Evolutionary conservation across 1,140 invertebrate genomes (phyloP), one percentile per base, ranked within the genome.

Genomic region (Limonius californicus): DNA sequence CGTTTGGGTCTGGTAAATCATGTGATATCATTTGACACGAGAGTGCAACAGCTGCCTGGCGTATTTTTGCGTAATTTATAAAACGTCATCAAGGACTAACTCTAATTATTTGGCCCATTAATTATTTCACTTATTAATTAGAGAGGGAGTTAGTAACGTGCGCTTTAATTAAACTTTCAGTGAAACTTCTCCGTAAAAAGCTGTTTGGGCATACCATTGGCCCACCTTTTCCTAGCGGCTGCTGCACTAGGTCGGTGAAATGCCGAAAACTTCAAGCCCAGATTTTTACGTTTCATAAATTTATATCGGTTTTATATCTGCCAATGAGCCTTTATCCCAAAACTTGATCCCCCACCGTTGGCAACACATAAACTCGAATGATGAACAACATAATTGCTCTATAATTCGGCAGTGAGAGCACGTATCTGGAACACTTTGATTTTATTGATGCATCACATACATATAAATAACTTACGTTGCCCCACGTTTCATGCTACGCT

Each of bases 51-150:
- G 35, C 35, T 39, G 35, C 35, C 35, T n/a, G 7, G 2, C 35
- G 35, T 14, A 42, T 57, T 57, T 57, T 57, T 55, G 55, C 16
- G 15, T 32, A 39, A 57, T 57, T 57, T 57, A 57, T 57, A 42
- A 57, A 57, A 57, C 32, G 55, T 57, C 55, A 57, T 35, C 55
- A 19, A 32, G 15, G 18, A 32, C 20, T 9, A 57, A 42, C 32
- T 57, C 42, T 57, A 57, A 57, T 57, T 57, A 57, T 39, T 42
- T 20, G 55, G 55, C 27, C 42, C 55, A 57, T 57, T 57, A 57
- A 57, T 57, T 57, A 43, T 39, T 20, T 57, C n/a, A 39, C 35
- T 39, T 39, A 39, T 39, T 39, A 39, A 39, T 39, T 39, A 39
- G 35, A 39, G 35, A 39, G 11, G 19, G 2, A 57, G 35, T 11